These are phyloP conservation scores for Ephestia elutella DNA, from an alignment of 1,140 invertebrate species.

Conservation along the genomic window DNA sequence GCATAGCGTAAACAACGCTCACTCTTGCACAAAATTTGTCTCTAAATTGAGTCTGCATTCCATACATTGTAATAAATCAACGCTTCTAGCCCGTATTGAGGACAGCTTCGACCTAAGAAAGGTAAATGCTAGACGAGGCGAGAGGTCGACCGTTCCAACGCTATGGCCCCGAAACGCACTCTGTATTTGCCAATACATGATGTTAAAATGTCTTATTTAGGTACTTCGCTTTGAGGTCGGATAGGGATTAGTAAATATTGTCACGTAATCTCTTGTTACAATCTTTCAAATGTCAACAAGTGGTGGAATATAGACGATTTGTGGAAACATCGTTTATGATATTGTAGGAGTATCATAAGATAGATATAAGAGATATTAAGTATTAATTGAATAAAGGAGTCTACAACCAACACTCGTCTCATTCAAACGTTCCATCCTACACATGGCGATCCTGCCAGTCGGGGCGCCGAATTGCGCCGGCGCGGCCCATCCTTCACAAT, in stretches of 20 bases:
- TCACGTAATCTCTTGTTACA: background rate
- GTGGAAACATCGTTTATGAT: too few species aligned
- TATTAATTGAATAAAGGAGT: too few species aligned
- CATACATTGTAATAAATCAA: constrained; percentile 66
- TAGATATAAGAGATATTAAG: too few species aligned
- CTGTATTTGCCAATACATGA: constrained; percentile 49
- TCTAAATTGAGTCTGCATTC: constrained; percentile 58
- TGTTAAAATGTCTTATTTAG: constrained; percentile 21
- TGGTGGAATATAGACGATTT: background rate
- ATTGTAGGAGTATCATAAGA: too few species aligned
- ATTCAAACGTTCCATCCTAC: too few species aligned
- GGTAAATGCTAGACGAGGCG: constrained; percentile 60
- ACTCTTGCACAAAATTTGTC: constrained; percentile 59
- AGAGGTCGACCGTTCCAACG: constrained; percentile 60
- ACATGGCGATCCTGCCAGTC: too few species aligned
- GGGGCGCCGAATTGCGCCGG: too few species aligned
- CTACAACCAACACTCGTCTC: too few species aligned
- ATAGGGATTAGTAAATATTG: background rate
- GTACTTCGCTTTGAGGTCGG: background rate
- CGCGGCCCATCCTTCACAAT: too few species aligned
- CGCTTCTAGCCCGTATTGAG: constrained; percentile 64
- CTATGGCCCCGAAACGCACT: constrained; percentile 53
- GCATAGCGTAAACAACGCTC: constrained; percentile 18
- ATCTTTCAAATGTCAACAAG: background rate
- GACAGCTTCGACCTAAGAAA: constrained; percentile 67